Conservation (phyloP, 1,140 invertebrate genomes). For the Rhopalosiphum padi region DNA sequence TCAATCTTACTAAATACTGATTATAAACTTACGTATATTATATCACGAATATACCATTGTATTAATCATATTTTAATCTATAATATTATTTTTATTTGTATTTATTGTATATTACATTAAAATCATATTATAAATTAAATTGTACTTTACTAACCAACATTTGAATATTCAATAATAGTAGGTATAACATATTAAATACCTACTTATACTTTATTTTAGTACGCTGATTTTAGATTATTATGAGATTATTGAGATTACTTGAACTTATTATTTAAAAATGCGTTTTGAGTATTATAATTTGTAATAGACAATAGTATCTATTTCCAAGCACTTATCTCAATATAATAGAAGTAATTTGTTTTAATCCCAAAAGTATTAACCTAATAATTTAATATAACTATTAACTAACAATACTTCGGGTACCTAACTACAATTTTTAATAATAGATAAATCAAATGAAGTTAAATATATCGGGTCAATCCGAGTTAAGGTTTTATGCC, state of each 20-base stretch:
- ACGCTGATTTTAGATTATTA: not conserved
- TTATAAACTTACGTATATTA: not conserved
- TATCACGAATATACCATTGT: not conserved
- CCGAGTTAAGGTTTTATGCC: not conserved
- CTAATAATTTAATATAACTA: not conserved
- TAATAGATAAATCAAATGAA: too few relatives aligned
- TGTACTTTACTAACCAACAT: too few relatives aligned
- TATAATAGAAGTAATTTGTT: not conserved
- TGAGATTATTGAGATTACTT: not conserved
- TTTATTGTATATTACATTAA: not conserved
- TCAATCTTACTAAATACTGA: not conserved
- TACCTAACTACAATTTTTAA: not conserved
- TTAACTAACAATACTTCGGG: not conserved
- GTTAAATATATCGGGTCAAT: too few relatives aligned
- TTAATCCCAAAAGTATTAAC: not conserved
- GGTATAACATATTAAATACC: not conserved
- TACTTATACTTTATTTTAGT: not conserved
- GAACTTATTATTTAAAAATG: not conserved
- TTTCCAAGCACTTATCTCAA: not conserved
- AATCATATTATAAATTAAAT: not conserved
- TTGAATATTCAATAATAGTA: too few relatives aligned
- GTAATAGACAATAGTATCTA: not conserved
- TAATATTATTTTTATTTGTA: not conserved
- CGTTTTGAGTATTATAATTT: not conserved
- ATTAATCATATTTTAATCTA: not conserved